Percentiles rank a stretch among this genome's conserved stretches.
Conservation (phyloP, 2,888 invertebrate species). For the Noctua fimbriata region DNA sequence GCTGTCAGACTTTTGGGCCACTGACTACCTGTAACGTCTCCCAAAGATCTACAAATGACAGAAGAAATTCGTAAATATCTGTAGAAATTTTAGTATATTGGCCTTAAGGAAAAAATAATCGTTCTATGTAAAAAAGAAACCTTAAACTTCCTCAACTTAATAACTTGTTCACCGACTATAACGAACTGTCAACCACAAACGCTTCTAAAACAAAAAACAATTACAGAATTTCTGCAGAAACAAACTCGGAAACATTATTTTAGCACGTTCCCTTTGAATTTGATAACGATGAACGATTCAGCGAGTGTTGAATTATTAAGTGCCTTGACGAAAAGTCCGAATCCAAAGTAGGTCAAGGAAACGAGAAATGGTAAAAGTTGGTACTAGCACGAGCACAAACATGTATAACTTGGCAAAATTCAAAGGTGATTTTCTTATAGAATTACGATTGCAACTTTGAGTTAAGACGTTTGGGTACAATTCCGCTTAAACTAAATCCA, state of each 20-base stretch:
- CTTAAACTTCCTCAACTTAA: not conserved
- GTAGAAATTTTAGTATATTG: not conserved
- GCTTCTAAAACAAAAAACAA: not conserved
- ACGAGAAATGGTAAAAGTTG: conserved; percentile 50
- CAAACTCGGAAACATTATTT: conserved; percentile 35
- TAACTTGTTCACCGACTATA: not conserved
- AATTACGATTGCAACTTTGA: not conserved
- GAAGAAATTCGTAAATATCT: not conserved
- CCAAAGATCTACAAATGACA: too few relatives aligned
- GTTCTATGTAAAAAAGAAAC: not conserved
- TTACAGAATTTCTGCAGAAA: conserved; percentile 4
- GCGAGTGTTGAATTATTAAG: conserved; percentile 61
- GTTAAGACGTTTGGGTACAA: not conserved
- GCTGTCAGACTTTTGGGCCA: too few relatives aligned
- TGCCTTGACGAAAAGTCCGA: conserved; percentile 46
- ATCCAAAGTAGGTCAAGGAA: conserved; percentile 56
- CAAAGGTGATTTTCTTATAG: not conserved
- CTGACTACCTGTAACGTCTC: too few relatives aligned
- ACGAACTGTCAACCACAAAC: not conserved
- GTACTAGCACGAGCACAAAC: conserved; percentile 4
- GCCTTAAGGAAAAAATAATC: not conserved
- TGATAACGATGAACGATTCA: conserved; percentile 49
- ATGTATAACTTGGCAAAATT: not conserved
- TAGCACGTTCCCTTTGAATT: conserved; percentile 40
- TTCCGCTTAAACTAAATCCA: not conserved